Evolutionary conservation across 2,113 vertebrate genomes (phyloP).

Genomic region (Cottus gobio): DNA sequence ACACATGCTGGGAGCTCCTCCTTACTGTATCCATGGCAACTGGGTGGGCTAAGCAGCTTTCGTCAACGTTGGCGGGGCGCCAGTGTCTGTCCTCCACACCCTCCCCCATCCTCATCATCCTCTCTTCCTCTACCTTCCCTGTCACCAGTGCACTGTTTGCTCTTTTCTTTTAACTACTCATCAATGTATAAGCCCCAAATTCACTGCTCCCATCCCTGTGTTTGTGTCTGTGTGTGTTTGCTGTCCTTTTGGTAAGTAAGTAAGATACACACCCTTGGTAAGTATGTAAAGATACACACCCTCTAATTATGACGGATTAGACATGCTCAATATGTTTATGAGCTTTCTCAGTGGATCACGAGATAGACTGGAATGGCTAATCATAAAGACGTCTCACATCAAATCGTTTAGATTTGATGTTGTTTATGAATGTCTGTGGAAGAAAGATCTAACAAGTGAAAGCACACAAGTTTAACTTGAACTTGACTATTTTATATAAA

Average conservation of each 20-base stretch:
- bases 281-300: not conserved
- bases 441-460: constrained; percentile 15
- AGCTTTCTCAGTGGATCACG: constrained; percentile 23
- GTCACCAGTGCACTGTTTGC: constrained; percentile 53
- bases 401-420: constrained; percentile 12
- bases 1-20: constrained; percentile 82
- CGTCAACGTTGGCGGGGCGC: constrained; percentile 87
- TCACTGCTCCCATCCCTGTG: not conserved
- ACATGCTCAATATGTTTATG: constrained; percentile 38
- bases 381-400: constrained; percentile 6
- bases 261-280: not conserved
- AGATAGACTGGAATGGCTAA: constrained; percentile 18
- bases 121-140: constrained; percentile 66
- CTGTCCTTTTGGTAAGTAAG: not conserved
- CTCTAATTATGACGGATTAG: constrained; percentile 39
- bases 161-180: constrained; percentile 40
- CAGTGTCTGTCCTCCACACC: constrained; percentile 81
- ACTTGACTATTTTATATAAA: not conserved
- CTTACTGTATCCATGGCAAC: constrained; percentile 95
- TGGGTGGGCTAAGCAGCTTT: constrained; percentile 89
- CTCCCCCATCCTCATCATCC: constrained; percentile 75
- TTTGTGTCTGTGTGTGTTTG: constrained; percentile 5
- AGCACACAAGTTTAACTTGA: not conserved
- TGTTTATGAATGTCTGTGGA: not conserved
- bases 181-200: constrained; percentile 27